Conservation (phyloP, 2,797 vertebrate genomes). For the Nyctibius grandis region DNA sequence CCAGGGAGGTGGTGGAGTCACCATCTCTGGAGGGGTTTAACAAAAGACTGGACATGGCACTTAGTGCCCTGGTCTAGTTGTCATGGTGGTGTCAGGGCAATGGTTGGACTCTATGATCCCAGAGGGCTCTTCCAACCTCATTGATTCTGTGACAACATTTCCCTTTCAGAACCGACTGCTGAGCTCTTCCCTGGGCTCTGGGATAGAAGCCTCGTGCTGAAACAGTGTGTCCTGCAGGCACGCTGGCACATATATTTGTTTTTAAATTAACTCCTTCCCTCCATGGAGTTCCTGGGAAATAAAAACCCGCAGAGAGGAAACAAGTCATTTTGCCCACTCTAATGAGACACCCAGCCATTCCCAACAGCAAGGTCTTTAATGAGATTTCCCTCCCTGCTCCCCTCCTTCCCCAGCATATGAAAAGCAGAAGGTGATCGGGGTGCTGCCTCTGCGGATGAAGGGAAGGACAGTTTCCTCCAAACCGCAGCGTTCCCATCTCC, state of each 20-base stretch:
- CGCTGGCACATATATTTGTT: neutral
- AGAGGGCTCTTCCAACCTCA: no score
- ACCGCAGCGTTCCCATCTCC: rapidly evolving
- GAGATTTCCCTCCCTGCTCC: neutral
- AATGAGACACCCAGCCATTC: neutral
- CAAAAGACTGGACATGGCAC: no score
- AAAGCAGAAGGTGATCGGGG: neutral
- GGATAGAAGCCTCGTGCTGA: neutral
- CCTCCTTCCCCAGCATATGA: neutral
- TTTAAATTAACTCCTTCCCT: slow-evolving; percentile 33
- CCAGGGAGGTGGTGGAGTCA: no score
- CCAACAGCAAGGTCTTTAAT: neutral
- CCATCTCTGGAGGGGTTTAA: no score
- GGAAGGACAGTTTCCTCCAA: neutral
- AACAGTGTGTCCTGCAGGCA: neutral
- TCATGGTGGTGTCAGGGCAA: no score
- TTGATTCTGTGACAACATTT: no score
- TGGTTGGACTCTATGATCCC: no score
- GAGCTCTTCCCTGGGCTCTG: neutral
- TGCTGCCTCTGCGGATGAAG: neutral
- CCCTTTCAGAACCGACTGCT: rapidly evolving
- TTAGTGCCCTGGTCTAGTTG: no score
- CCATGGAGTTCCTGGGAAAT: neutral
- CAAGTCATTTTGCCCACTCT: neutral
- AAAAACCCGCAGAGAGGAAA: neutral